A percentile compares a stretch with the other conserved stretches of the same genome.
Conservation (phyloP, 2,797 vertebrate species). For the Scolopax bukidnonensis region DNA sequence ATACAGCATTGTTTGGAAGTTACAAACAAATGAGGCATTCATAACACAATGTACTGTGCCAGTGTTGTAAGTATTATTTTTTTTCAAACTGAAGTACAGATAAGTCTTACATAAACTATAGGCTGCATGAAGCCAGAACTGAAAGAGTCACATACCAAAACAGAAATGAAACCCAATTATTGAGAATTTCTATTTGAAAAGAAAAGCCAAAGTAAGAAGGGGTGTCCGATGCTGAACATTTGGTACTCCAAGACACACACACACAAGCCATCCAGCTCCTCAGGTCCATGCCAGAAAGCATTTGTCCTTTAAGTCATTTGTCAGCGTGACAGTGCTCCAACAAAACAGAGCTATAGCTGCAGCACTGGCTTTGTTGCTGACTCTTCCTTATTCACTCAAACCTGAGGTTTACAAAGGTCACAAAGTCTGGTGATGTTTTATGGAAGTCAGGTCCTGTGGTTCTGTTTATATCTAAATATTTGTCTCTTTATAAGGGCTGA, state of each 20-base stretch:
- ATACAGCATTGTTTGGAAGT: slow-evolving; percentile 54
- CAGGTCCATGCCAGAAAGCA: neutral
- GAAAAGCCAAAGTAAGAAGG: neutral
- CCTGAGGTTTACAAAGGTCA: neutral
- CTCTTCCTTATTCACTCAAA: neutral
- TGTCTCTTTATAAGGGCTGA: neutral
- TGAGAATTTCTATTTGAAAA: neutral
- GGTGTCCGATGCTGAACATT: neutral
- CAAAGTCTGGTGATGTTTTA: neutral
- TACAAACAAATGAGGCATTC: slow-evolving; percentile 70
- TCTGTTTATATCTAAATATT: neutral
- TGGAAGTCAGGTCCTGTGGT: neutral
- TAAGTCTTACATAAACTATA: slow-evolving; percentile 3
- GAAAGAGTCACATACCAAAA: neutral
- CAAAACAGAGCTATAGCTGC: neutral
- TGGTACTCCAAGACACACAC: neutral
- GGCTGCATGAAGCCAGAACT: neutral
- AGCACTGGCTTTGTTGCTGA: neutral
- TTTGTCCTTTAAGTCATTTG: neutral
- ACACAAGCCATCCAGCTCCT: fast-evolving
- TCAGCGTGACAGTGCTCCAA: neutral
- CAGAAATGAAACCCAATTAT: neutral
- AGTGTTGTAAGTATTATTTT: slow-evolving; percentile 3
- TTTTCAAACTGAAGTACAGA: slow-evolving; percentile 43
- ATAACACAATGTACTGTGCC: slow-evolving; percentile 56